These are phyloP conservation scores for Bombus affinis DNA, from an alignment of 1,140 invertebrate genomes.

Conservation along the genomic window DNA sequence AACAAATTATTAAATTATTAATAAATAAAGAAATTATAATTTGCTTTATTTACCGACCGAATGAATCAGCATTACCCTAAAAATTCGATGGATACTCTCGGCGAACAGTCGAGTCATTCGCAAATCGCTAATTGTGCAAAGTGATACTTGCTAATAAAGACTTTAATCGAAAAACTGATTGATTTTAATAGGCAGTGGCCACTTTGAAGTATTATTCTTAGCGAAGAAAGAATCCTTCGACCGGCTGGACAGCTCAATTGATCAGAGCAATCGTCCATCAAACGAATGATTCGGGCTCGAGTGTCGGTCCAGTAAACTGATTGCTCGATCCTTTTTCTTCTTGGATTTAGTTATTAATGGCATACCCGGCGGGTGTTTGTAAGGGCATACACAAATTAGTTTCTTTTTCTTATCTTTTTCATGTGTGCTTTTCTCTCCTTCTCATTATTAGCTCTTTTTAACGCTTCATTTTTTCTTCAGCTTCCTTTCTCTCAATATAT, in stretches of 20 bases:
- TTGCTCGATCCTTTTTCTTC: not conserved
- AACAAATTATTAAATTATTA: too few relatives aligned
- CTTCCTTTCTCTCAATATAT: too few relatives aligned
- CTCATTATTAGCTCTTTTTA: too few relatives aligned
- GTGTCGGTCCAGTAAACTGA: not conserved
- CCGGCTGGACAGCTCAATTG: constrained; percentile 2
- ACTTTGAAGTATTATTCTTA: not conserved
- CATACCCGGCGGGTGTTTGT: not conserved
- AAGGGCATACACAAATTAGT: not conserved
- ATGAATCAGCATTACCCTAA: too few relatives aligned
- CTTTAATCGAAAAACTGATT: not conserved
- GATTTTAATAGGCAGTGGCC: not conserved
- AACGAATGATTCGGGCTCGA: constrained; percentile 11
- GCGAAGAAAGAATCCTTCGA: not conserved
- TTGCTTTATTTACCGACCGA: too few relatives aligned
- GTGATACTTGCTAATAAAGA: too few relatives aligned
- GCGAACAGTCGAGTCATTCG: not conserved
- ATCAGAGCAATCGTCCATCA: constrained; percentile 2
- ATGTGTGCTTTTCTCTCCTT: too few relatives aligned
- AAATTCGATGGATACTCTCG: too few relatives aligned
- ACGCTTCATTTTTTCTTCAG: too few relatives aligned
- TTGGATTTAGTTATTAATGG: constrained; percentile 13
- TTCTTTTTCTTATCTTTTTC: not conserved
- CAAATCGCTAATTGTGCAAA: not conserved
- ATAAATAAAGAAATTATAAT: too few relatives aligned